Evolutionary conservation across 1,140 invertebrate genomes (phyloP), one percentile per base, ranked within the genome.

Genomic region (Plodia interpunctella): DNA sequence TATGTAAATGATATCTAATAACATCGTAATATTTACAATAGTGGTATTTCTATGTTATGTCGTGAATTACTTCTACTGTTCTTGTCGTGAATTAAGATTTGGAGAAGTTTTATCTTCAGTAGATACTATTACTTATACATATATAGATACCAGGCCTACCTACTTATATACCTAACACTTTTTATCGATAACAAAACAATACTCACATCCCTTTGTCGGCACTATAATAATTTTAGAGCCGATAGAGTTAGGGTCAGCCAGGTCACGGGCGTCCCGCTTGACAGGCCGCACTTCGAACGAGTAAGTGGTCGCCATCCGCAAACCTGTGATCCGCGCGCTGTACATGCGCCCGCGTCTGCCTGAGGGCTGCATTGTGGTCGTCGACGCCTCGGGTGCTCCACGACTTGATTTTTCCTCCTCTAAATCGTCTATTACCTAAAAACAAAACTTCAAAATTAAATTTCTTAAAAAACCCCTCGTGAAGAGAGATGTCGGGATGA

Each of bases 161-260:
- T n/a, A n/a, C n/a, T n/a, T n/a, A n/a, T n/a, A n/a, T n/a, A n/a
- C n/a, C n/a, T n/a, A 6, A 25, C 21, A 25, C 6, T 25, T 25
- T 25, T 3, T 25, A 44, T 44, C 38, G 5, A 15, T 13, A 38
- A 8, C 38, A 44, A 15, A 15, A 6, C 13, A 1, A 17, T 44
- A 92, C 94, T 94, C 91, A 95, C 94, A 95, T 90, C 94, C 94
- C 93, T 95, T 95, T 5, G 94, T 95, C 49, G 94, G 92, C 11
- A 95, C 91, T 35, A 94, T 90, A 25, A 94, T 92, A 83, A 93
- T 87, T 90, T 91, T 86, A 1, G 83, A 87, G 61, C 88, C 75
- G 28, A 91, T 87, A 9, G 85, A 88, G 35, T 83, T 70, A 0
- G 83, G 84, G 55, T 87, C 87, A 5, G 82, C 83, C 5, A 87